Evolutionary conservation across 2,888 invertebrate species (phyloP).

Genomic region (Cenopis cana): DNA sequence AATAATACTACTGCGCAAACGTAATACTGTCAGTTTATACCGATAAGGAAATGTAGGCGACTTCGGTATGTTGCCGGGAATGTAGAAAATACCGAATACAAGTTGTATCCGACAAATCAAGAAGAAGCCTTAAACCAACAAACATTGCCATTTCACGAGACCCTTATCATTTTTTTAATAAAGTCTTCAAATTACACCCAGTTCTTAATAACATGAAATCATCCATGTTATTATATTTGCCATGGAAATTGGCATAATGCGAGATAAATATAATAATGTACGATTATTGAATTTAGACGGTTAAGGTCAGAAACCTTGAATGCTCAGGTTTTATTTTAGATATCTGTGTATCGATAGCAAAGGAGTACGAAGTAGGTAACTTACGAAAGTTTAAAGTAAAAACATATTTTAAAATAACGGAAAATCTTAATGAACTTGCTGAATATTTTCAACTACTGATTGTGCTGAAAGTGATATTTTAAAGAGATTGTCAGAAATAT

Average conservation of each 20-base stretch:
- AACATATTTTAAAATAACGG: too few relatives aligned
- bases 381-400: too few relatives aligned
- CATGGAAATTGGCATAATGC: constrained; percentile 22
- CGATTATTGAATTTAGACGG: constrained; percentile 65
- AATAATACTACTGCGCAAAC: too few relatives aligned
- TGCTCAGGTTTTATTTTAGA: constrained; percentile 71
- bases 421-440: too few relatives aligned
- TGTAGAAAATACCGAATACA: too few relatives aligned
- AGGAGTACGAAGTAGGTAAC: constrained; percentile 45
- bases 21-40: too few relatives aligned
- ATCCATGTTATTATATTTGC: constrained; percentile 24
- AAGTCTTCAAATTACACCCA: constrained; percentile 26
- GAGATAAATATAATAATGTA: constrained; percentile 54
- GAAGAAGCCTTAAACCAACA: neutral
- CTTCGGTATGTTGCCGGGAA: too few relatives aligned
- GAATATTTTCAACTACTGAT: too few relatives aligned
- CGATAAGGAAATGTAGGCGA: too few relatives aligned
- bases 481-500: too few relatives aligned
- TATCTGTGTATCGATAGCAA: constrained; percentile 67
- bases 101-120: too few relatives aligned
- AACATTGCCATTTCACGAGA: neutral
- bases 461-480: too few relatives aligned
- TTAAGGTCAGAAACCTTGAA: constrained; percentile 67
- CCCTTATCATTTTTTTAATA: constrained; percentile 22
- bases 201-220: constrained; percentile 31